These are phyloP conservation scores for Bubo bubo DNA, from an alignment of 2,113 vertebrate species.

Conservation along the genomic window DNA sequence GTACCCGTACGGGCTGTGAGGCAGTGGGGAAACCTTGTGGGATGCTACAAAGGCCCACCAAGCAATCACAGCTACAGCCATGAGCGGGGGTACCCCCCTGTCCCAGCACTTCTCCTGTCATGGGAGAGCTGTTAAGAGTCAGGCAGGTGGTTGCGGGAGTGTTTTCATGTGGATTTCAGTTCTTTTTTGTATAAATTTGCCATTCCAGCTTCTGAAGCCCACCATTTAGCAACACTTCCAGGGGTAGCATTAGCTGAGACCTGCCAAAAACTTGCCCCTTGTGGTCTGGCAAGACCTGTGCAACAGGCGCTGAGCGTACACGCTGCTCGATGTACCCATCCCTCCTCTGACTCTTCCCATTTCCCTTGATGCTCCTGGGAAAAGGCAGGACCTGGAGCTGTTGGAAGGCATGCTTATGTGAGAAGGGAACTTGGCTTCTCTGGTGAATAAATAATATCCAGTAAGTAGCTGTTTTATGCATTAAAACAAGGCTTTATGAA, in stretches of 20 bases:
- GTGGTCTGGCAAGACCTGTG: neutral
- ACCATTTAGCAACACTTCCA: neutral
- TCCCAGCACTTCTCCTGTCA: rapidly evolving
- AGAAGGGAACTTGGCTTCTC: neutral
- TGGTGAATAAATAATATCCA: neutral
- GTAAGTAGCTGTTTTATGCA: neutral
- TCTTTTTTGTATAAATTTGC: neutral
- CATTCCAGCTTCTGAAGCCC: neutral
- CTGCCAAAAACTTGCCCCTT: neutral
- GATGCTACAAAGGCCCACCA: neutral
- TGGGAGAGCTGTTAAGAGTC: neutral
- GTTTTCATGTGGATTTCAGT: neutral
- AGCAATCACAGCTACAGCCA: no score
- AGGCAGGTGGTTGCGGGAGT: neutral
- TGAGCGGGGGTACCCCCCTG: rapidly evolving
- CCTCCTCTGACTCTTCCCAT: neutral
- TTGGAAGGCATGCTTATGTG: neutral
- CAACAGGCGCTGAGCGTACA: neutral
- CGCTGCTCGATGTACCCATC: neutral
- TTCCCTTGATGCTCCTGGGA: neutral
- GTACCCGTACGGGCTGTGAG: rapidly evolving
- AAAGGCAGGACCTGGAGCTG: constrained; percentile 9
- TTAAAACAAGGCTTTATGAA: neutral
- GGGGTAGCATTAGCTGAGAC: neutral
- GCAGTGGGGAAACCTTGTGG: neutral